Base-by-base conservation (phyloP, 2,888 invertebrate genomes). In the Lithophane ornitopus region DNA sequence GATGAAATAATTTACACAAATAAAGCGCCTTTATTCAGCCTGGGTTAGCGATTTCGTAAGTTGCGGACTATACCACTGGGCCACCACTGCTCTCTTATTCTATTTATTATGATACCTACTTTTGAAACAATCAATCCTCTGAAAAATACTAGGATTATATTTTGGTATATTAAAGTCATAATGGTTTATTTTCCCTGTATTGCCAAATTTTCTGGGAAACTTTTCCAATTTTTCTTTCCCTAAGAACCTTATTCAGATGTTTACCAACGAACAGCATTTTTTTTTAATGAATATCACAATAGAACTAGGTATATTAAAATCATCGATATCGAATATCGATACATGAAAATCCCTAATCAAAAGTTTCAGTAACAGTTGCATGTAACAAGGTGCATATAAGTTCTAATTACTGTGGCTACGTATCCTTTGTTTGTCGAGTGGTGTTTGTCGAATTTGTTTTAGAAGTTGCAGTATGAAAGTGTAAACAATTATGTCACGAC, bases 341-440 rank as follows among this genome's bases (percentile, higher is more conserved):
- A 46, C 16, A n/a, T 2, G 41, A 41, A 52, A 73, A 63, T 80
- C 78, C 8, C 52, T 73, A 39, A 12, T 34, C 16, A 28, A 19
- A 59, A 28, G 49, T 62, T 52, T 34, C 7, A 52, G 49, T 34
- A 79, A 68, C 73, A 46, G 49, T 68, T 73, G 73, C 67, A 73
- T 9, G 62, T 58, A 58, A 79, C 62, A 79, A 79, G 67, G 44
- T 68, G 80, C 78, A 80, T 46, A 39, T 41, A 39, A 73, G 49
- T 46, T 68, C n/a, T 73, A 41, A 75, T 49, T 63, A 28, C 52
- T 52, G 8, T n/a, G 11, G 34, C 9, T 12, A 58, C n/a, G 28
- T 62, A 34, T 41, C 1, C 3, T 49, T 46, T 49, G 72, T 39
- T 67, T 78, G 49, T 26, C 12, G 26, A 61, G 34, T 46, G 49